Conservation (phyloP, 2,888 invertebrate species). For the Harpalus rufipes region DNA sequence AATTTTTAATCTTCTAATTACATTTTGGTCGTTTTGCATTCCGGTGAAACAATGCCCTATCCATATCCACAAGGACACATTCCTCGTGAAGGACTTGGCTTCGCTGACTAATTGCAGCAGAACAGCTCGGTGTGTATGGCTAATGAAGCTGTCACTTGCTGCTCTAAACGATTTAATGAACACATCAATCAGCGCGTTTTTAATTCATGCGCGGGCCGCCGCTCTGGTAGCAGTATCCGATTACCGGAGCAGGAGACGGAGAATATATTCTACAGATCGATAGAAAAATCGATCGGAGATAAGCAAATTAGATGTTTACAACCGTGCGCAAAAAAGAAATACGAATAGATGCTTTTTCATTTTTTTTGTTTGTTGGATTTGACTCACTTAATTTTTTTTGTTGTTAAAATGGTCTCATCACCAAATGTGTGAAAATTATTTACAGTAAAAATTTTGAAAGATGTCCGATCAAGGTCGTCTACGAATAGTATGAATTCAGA, state of each 20-base stretch:
- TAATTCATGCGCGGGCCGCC: constrained; percentile 62
- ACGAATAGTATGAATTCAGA: too few species aligned
- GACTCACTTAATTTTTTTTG: neutral
- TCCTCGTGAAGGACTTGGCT: constrained; percentile 25
- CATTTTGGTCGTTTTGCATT: constrained; percentile 3
- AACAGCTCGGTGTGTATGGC: constrained; percentile 28
- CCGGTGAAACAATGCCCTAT: neutral
- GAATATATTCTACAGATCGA: constrained; percentile 39
- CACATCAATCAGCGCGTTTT: constrained; percentile 73
- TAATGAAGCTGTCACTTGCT: constrained; percentile 71
- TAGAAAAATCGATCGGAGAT: constrained; percentile 31
- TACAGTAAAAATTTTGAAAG: too few species aligned
- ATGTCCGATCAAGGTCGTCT: too few species aligned
- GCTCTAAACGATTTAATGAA: constrained; percentile 74
- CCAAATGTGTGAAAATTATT: neutral
- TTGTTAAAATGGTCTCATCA: neutral
- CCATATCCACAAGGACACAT: constrained; percentile 33
- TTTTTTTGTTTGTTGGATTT: neutral
- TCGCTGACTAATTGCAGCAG: constrained; percentile 59
- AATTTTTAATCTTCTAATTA: neutral
- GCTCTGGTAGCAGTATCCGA: constrained; percentile 31
- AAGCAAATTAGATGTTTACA: constrained; percentile 24
- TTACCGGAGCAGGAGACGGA: constrained; percentile 25
- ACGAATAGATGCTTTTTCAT: too few species aligned
- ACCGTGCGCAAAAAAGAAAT: neutral